A percentile compares a stretch with the other conserved stretches of the same genome.
Conservation (phyloP, 2,113 vertebrate genomes). For the Silurus asotus region DNA sequence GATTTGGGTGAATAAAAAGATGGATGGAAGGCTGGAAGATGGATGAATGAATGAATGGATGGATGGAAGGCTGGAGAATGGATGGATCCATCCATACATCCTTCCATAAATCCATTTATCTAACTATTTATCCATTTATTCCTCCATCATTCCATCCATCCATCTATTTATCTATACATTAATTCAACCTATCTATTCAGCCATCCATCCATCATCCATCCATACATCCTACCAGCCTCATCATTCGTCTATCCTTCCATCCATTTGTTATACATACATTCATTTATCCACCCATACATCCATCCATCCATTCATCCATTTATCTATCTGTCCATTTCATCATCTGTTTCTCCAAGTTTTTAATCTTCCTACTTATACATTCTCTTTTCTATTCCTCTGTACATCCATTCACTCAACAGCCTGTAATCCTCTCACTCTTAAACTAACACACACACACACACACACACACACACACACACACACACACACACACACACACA, state of each 20-base stretch:
- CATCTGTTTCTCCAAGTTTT: neutral
- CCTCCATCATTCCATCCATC: neutral
- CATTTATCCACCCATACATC: neutral
- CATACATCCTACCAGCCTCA: neutral
- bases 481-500: neutral
- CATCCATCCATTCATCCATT: neutral
- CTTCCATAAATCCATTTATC: neutral
- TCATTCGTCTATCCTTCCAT: neutral
- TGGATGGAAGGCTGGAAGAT: neutral
- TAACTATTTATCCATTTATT: neutral
- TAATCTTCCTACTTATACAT: neutral
- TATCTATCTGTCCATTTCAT: neutral
- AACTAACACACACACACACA: neutral
- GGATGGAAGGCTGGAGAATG: neutral
- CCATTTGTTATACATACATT: neutral
- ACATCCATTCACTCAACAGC: neutral
- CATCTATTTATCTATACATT: neutral
- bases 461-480: neutral
- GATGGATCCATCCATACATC: neutral
- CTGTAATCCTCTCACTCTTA: neutral
- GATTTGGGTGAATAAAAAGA: too few species aligned
- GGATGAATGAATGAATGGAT: neutral
- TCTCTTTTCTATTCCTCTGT: neutral
- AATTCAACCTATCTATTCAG: too few species aligned
- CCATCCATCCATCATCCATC: neutral